Evolutionary conservation across 2,888 invertebrate genomes (phyloP).

Genomic region (Hirtodrosophila cameraria): DNA sequence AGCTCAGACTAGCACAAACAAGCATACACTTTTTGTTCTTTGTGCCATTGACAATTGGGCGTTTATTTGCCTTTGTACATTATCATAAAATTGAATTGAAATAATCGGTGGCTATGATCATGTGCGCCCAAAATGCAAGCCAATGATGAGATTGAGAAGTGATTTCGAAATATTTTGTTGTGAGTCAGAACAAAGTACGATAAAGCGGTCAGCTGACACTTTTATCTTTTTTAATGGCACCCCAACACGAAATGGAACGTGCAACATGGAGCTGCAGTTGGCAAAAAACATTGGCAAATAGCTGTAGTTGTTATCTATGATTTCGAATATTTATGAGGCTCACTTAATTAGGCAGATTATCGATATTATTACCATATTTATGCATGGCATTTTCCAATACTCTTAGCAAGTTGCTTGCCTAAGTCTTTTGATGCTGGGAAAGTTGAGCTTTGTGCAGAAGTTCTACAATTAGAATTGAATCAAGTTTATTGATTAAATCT

Average conservation of each 20-base stretch:
- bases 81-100: slow-evolving; percentile 66
- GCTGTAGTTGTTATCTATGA: slow-evolving; percentile 62
- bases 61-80: slow-evolving; percentile 62
- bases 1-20: slow-evolving; percentile 3
- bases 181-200: slow-evolving; percentile 26
- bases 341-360: slow-evolving; percentile 67
- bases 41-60: slow-evolving; percentile 68
- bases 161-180: slow-evolving; percentile 49
- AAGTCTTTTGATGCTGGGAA: slow-evolving; percentile 59
- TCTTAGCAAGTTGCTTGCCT: slow-evolving; percentile 50
- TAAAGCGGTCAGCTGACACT: slow-evolving; percentile 11
- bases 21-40: slow-evolving; percentile 25
- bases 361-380: slow-evolving; percentile 62
- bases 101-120: slow-evolving; percentile 59
- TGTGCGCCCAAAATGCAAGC: slow-evolving; percentile 10
- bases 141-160: slow-evolving; percentile 39
- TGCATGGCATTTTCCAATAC: slow-evolving; percentile 44
- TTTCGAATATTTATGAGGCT: slow-evolving; percentile 69
- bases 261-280: slow-evolving; percentile 45
- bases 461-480: slow-evolving; percentile 40
- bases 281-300: slow-evolving; percentile 28
- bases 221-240: slow-evolving; percentile 55
- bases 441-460: slow-evolving; percentile 22
- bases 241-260: slow-evolving; percentile 69
- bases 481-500: slow-evolving; percentile 35